Conservation (phyloP, 2,888 invertebrate genomes). For the Melanostoma mellinum region DNA sequence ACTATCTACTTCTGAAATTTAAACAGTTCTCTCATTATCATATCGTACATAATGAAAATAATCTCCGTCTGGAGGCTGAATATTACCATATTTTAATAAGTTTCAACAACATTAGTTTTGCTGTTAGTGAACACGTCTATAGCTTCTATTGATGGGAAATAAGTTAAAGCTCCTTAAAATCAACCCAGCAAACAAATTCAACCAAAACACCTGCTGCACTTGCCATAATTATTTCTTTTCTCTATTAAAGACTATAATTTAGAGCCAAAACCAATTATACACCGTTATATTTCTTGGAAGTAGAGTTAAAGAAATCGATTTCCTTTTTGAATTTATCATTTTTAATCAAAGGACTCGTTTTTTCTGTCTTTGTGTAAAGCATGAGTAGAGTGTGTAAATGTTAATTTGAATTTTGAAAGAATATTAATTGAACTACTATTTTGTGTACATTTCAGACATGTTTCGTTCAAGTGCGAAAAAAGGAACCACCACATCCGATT, state of each 20-base stretch:
- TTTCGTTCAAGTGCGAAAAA: slow-evolving; percentile 93
- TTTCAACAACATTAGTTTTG: slow-evolving; percentile 12
- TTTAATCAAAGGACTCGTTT: too few species aligned
- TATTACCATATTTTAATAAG: slow-evolving; percentile 8
- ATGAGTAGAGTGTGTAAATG: too few species aligned
- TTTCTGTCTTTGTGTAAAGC: too few species aligned
- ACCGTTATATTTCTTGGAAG: too few species aligned
- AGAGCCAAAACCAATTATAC: background rate
- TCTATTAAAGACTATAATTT: slow-evolving; percentile 4
- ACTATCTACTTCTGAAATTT: background rate
- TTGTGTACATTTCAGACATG: slow-evolving; percentile 85
- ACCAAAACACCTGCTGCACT: slow-evolving; percentile 1
- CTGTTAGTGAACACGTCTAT: too few species aligned
- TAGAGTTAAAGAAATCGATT: too few species aligned
- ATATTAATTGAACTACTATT: background rate
- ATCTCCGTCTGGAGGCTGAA: slow-evolving; percentile 4
- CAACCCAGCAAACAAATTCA: slow-evolving; percentile 11
- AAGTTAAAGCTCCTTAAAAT: slow-evolving; percentile 1
- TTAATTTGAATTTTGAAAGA: too few species aligned
- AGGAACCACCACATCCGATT: slow-evolving; percentile 95
- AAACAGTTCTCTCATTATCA: slow-evolving; percentile 17
- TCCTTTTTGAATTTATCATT: too few species aligned
- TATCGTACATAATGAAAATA: slow-evolving; percentile 14
- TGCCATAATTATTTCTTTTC: slow-evolving; percentile 7
- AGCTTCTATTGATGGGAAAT: slow-evolving; percentile 5